These are phyloP conservation scores for Mystacides longicornis DNA, from an alignment of 2,888 invertebrate genomes.

Conservation along the genomic window DNA sequence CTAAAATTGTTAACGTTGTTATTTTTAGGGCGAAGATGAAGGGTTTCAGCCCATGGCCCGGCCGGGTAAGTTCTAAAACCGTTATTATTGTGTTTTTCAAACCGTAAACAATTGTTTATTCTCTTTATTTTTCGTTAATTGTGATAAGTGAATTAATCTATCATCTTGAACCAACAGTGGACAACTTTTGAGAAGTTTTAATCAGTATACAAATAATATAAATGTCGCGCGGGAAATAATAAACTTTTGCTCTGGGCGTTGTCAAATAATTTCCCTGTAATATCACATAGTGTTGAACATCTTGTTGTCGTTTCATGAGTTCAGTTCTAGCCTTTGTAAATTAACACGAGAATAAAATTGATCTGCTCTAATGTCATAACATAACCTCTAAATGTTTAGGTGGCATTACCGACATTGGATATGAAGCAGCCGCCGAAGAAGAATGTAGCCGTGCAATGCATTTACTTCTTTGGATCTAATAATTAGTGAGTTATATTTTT, in stretches of 20 bases:
- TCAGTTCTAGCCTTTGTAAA: not conserved
- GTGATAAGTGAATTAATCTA: not conserved
- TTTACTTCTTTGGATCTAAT: constrained; percentile 91
- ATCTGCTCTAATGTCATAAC: constrained; percentile 18
- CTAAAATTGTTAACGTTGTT: constrained; percentile 27
- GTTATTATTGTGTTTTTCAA: constrained; percentile 21
- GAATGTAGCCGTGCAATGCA: constrained; percentile 68
- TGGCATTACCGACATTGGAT: constrained; percentile 73
- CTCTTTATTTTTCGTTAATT: not conserved
- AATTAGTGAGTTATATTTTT: constrained; percentile 72
- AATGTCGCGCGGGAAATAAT: constrained; percentile 28
- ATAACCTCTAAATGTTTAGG: constrained; percentile 46
- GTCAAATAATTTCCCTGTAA: not conserved
- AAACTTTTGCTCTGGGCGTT: not conserved
- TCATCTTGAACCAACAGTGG: too few species aligned
- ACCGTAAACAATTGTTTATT: not conserved
- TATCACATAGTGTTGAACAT: not conserved
- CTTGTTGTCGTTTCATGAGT: not conserved
- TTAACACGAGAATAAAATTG: not conserved
- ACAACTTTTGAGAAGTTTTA: constrained; percentile 21
- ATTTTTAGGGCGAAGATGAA: constrained; percentile 94
- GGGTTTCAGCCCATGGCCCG: constrained; percentile 95
- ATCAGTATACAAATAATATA: constrained; percentile 5
- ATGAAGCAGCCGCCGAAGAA: constrained; percentile 69
- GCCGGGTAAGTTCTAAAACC: constrained; percentile 69